These are phyloP conservation scores for Dryas iulia DNA, from an alignment of 1,140 invertebrate species.

Conservation along the genomic window DNA sequence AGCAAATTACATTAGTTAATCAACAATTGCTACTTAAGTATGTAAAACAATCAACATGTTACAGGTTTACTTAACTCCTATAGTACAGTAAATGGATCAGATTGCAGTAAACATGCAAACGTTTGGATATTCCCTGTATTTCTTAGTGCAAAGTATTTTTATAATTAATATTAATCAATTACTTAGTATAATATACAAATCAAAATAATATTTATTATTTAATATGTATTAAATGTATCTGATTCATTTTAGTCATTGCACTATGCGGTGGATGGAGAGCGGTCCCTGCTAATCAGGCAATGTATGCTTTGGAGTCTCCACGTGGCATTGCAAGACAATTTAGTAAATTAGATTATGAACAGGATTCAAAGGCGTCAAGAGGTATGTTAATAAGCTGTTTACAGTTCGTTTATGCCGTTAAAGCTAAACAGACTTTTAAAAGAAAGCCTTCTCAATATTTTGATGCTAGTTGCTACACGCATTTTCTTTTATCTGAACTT, in stretches of 20 bases:
- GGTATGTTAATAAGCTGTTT: too few relatives aligned
- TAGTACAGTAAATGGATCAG: background rate
- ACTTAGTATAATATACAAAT: too few relatives aligned
- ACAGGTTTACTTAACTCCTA: background rate
- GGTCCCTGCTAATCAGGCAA: slow-evolving; percentile 52
- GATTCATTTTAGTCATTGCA: background rate
- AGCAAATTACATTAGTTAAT: background rate
- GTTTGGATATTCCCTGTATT: background rate
- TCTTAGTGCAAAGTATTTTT: background rate
- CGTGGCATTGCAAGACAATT: background rate
- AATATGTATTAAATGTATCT: background rate
- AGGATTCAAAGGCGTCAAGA: too few relatives aligned
- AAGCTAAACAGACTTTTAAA: too few relatives aligned
- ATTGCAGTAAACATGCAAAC: background rate
- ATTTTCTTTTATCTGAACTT: too few relatives aligned
- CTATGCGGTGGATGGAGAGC: slow-evolving; percentile 43
- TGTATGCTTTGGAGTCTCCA: slow-evolving; percentile 34
- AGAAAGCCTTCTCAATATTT: too few relatives aligned
- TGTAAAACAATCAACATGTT: background rate
- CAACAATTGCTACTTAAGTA: slow-evolving; percentile 1
- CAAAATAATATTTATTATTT: too few relatives aligned
- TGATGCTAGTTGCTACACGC: too few relatives aligned
- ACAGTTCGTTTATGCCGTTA: too few relatives aligned
- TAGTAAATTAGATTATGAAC: background rate
- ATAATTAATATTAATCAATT: background rate